These are phyloP conservation scores for Masticophis lateralis DNA, from an alignment of 2,797 vertebrate genomes.

Conservation along the genomic window DNA sequence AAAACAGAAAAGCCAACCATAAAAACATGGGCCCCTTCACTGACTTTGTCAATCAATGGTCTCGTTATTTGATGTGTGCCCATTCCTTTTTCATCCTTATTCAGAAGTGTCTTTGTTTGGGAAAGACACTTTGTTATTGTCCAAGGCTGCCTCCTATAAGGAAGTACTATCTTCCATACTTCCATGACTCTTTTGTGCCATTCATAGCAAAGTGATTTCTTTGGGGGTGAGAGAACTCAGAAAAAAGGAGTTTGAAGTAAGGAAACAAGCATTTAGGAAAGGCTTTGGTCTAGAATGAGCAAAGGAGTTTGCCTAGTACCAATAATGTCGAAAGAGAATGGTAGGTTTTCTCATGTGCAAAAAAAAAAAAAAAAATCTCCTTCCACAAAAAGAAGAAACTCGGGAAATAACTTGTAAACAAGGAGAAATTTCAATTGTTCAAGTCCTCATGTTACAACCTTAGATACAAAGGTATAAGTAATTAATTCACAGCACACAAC, in stretches of 20 bases:
- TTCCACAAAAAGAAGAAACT: background rate
- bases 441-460: background rate
- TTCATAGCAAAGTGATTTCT: background rate
- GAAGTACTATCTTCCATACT: background rate
- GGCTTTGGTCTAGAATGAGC: background rate
- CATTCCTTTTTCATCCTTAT: background rate
- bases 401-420: background rate
- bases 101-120: background rate
- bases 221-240: background rate
- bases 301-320: background rate
- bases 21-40: constrained; percentile 9
- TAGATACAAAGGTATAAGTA: background rate
- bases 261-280: background rate
- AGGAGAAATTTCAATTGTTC: background rate
- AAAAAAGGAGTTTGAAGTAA: background rate
- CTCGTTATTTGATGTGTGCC: background rate
- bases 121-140: too few species aligned
- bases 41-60: rapidly evolving
- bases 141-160: background rate
- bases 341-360: background rate
- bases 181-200: background rate
- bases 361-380: background rate
- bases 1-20: background rate
- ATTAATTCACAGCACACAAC: background rate
- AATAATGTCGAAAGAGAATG: background rate